Percentiles rank a stretch among this genome's conserved stretches.
Evolutionary conservation across 2,888 invertebrate species (phyloP).

Genomic region (Heliconius hortense): DNA sequence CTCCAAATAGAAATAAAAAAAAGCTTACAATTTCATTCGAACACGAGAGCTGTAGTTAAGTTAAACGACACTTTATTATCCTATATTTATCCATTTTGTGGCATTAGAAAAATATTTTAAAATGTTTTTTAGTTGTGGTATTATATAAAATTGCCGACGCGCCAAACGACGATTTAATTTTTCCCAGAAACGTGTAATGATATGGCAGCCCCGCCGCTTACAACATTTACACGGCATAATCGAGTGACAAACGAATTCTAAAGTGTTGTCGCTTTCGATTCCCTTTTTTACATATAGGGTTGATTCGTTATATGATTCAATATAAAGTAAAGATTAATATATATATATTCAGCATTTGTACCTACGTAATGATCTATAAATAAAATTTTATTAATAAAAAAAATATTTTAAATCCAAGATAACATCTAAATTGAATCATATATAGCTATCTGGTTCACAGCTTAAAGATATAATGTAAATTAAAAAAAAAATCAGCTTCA

Average conservation of each 20-base stretch:
- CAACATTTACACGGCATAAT: constrained; percentile 71
- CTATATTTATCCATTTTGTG: constrained; percentile 72
- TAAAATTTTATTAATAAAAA: too few relatives aligned
- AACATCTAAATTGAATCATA: neutral
- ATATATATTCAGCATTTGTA: neutral
- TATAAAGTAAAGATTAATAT: neutral
- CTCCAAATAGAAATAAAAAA: constrained; percentile 32
- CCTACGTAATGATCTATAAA: too few relatives aligned
- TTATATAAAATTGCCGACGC: constrained; percentile 66
- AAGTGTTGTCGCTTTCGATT: constrained; percentile 59
- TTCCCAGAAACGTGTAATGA: constrained; percentile 70
- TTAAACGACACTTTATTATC: constrained; percentile 81
- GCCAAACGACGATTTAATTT: constrained; percentile 75
- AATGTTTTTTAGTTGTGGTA: constrained; percentile 31
- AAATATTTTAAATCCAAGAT: neutral
- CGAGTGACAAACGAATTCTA: constrained; percentile 78
- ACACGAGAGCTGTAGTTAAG: constrained; percentile 68
- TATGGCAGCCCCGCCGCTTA: constrained; percentile 68
- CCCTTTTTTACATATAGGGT: constrained; percentile 41
- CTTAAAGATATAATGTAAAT: constrained; percentile 2
- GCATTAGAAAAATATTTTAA: constrained; percentile 69
- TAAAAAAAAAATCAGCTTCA: too few relatives aligned
- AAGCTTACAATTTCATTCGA: constrained; percentile 36
- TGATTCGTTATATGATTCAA: constrained; percentile 17
- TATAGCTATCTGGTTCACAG: neutral